Percentiles rank a stretch among this genome's conserved stretches.
phyloP scores from a whole-genome alignment of 2,113 vertebrate species.

The Heptranchias perlo region DNA sequence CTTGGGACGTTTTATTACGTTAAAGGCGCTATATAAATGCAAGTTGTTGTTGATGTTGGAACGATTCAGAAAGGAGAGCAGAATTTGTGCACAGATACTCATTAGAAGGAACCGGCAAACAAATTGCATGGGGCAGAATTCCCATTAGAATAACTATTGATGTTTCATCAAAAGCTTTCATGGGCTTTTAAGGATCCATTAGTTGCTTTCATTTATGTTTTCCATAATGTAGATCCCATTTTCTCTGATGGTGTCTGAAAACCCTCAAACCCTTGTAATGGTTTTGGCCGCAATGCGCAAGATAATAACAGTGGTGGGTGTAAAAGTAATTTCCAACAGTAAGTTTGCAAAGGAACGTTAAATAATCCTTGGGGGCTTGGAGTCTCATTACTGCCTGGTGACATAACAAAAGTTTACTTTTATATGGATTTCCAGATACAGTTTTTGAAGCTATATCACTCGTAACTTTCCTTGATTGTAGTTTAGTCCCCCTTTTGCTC shows the following conservation, averaged over 20 bases:
- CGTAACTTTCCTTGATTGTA: not conserved
- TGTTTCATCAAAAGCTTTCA: constrained; percentile 22
- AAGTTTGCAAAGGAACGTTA: not conserved
- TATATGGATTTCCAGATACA: not conserved
- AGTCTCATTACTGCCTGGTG: not conserved
- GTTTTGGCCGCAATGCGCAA: not conserved
- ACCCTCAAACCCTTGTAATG: not conserved
- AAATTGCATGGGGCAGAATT: not conserved
- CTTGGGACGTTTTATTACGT: not conserved
- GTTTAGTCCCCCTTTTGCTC: not conserved
- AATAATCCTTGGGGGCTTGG: not conserved
- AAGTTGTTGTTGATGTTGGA: not conserved
- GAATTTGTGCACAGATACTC: not conserved
- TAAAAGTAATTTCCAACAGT: not conserved
- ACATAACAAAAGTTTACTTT: not conserved
- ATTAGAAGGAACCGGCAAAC: not conserved
- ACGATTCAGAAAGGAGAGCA: too few species aligned
- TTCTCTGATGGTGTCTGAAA: not conserved
- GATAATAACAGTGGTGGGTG: not conserved
- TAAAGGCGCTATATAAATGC: not conserved
- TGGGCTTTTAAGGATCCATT: constrained; percentile 25
- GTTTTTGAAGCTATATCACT: not conserved
- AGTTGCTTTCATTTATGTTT: not conserved
- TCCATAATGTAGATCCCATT: not conserved
- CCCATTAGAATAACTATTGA: constrained; percentile 17